phyloP scores from a whole-genome alignment of 2,797 vertebrate species.

The Danionella dracula region DNA sequence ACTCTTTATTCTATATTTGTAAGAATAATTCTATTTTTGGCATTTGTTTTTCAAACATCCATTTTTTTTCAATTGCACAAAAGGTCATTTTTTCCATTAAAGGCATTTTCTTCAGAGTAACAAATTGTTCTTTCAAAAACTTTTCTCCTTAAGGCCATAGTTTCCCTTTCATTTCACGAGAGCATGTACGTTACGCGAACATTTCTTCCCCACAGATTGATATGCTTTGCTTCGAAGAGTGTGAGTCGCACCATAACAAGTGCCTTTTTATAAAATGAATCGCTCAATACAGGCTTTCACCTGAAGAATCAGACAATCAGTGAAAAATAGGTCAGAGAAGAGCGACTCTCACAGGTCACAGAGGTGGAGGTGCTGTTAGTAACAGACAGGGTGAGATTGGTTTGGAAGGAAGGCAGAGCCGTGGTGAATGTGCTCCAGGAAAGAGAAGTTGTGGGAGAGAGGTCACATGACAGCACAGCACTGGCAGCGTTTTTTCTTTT shows the following conservation, averaged over 20 bases:
- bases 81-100: background rate
- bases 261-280: background rate
- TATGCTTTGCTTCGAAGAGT: background rate
- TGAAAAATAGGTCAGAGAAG: conserved; percentile 57
- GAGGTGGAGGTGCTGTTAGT: conserved; percentile 81
- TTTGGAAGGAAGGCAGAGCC: conserved; percentile 60
- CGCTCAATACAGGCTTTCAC: conserved; percentile 30
- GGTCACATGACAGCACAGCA: conserved; percentile 99
- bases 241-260: conserved; percentile 16
- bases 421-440: conserved; percentile 70
- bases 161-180: no score
- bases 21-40: no score
- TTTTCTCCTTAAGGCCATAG: background rate
- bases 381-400: conserved; percentile 68
- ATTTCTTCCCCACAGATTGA: background rate
- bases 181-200: no score
- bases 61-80: no score
- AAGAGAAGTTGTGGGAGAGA: conserved; percentile 50
- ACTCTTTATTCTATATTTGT: no score
- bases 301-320: conserved; percentile 46
- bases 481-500: conserved; percentile 95
- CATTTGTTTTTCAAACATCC: no score
- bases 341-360: conserved; percentile 79
- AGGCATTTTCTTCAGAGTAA: background rate
- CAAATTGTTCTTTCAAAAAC: background rate